Base-by-base conservation (phyloP, 2,113 vertebrate species). In the Thunnus maccoyii region DNA sequence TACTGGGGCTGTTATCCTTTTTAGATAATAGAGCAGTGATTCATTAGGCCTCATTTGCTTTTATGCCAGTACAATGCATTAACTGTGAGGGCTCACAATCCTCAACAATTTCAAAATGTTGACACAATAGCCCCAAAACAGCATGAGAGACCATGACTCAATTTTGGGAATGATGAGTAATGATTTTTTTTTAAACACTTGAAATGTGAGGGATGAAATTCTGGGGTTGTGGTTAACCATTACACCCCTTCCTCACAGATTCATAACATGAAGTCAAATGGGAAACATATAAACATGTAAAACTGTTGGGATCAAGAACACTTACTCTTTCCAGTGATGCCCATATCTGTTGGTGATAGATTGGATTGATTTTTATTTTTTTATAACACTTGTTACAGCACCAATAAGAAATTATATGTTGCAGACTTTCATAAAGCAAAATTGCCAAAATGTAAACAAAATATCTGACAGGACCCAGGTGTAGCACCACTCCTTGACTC, bases 31-130 rank as follows among this genome's bases (percentile, higher is more conserved):
- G 70, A 72, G 20, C 62, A 48, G 65, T 86, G 74, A 88, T 81
- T 93, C 87, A 92, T 91, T 87, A 87, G 70, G 62, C 61, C 72
- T 58, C 61, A 52, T 86, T 88, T 63, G 30, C 81, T 83, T 83
- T 72, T 61, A 86, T 86, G 76, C 77, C 74, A 69, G 76, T 51
- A 51, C 77, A 82, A 83, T 76, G 69, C 75, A 72, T 84, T 88
- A 78, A 81, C 72, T 54, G 78, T 36, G 82, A 85, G 81, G 76
- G 76, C 68, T 87, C 41, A 14, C 70, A 77, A 46, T 89, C 72
- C 84, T 83, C 77, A 64, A 36, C 63, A 20, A 54, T 82, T 89
- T 83, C 44, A 76, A 71, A 80, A 74, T 85, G 84, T 82, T 89
- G 80, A 89, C 84, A 87, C 76, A 77, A 81, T 61, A 65, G 66